Percentiles rank a stretch among this genome's conserved stretches.
Evolutionary conservation across 2,888 invertebrate genomes (phyloP).

Genomic region (Apomyelois bistriatella): DNA sequence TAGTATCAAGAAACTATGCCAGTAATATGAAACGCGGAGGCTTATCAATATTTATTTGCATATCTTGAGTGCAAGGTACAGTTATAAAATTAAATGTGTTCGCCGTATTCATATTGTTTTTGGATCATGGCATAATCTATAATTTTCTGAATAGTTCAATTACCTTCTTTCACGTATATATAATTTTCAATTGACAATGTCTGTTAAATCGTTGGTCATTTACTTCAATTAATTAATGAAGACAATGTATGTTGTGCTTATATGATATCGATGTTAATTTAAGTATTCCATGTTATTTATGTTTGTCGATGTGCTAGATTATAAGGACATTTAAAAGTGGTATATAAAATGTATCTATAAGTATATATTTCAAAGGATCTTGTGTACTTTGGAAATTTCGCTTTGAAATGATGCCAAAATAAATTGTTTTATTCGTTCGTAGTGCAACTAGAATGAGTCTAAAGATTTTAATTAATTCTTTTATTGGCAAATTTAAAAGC

Average conservation of each 20-base stretch:
- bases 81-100: no score
- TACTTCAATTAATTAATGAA: constrained; percentile 33
- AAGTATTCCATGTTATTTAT: constrained; percentile 48
- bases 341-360: constrained; percentile 26
- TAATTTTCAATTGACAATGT: no score
- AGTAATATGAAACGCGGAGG: no score
- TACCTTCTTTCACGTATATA: no score
- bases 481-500: no score
- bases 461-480: not conserved
- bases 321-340: constrained; percentile 40
- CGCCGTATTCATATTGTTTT: no score
- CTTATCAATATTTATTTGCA: no score
- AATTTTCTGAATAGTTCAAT: no score
- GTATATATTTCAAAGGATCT: constrained; percentile 17
- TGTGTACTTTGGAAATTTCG: constrained; percentile 15
- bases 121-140: no score
- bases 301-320: constrained; percentile 48
- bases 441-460: not conserved
- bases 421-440: constrained; percentile 8
- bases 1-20: no score
- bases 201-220: no score
- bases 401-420: constrained; percentile 43
- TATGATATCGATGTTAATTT: constrained; percentile 24
- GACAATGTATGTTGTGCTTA: constrained; percentile 47
- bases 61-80: no score